Evolutionary conservation across 1,140 invertebrate species (phyloP).

Genomic region (Conus ventricosus): DNA sequence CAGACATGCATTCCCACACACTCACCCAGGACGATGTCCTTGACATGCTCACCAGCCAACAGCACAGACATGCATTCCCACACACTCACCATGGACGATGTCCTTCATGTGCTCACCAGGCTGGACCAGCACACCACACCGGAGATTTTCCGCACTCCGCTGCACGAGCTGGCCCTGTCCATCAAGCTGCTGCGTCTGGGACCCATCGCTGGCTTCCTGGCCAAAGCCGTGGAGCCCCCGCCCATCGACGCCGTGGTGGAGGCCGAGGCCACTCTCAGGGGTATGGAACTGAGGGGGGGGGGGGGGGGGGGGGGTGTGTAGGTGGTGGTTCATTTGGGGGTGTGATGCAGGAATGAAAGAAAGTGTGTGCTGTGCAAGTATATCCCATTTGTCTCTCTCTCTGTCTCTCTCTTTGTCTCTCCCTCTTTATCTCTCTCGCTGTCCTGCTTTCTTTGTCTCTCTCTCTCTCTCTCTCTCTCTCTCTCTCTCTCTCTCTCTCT

Average conservation of each 20-base stretch:
- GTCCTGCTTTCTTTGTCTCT: not conserved
- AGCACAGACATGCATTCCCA: too few relatives aligned
- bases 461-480: not conserved
- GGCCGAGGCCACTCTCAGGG: slow-evolving; percentile 75
- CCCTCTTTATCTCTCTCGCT: not conserved
- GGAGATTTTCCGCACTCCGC: slow-evolving; percentile 95
- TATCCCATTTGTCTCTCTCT: not conserved
- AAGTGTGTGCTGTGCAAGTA: not conserved
- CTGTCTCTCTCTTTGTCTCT: not conserved
- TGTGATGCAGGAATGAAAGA: too few relatives aligned
- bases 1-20: slow-evolving; percentile 55
- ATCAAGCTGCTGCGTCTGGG: slow-evolving; percentile 77
- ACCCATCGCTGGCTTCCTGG: slow-evolving; percentile 73
- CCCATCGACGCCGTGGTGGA: slow-evolving; percentile 77
- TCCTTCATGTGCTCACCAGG: slow-evolving; percentile 61
- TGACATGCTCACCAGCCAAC: too few relatives aligned
- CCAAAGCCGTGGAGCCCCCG: slow-evolving; percentile 77
- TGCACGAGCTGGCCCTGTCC: slow-evolving; percentile 84
- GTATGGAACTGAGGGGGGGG: slow-evolving; percentile 42
- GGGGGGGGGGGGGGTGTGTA: too few relatives aligned
- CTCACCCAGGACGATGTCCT: too few relatives aligned
- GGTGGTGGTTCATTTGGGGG: not conserved
- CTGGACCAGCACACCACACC: slow-evolving; percentile 94
- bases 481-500: not conserved
- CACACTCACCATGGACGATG: too few relatives aligned